Percentiles rank a stretch among this genome's conserved stretches.
These are phyloP conservation scores for Chymomyza procnemis DNA, from an alignment of 2,888 invertebrate genomes.

Conservation along the genomic window DNA sequence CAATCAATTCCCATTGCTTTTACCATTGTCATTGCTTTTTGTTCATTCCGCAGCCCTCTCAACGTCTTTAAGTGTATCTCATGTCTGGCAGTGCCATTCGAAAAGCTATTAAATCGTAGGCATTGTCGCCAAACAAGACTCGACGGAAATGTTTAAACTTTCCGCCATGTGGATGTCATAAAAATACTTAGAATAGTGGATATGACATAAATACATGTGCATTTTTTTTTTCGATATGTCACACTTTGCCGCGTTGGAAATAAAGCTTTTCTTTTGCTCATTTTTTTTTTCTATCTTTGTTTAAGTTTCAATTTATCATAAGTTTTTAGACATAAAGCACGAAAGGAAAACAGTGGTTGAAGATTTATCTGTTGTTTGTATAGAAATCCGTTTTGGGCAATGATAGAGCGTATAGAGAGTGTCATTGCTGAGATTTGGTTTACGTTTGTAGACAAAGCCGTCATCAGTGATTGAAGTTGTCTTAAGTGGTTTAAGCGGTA, in stretches of 20 bases:
- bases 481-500: too few species aligned
- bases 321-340: background rate
- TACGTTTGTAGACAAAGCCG: background rate
- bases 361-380: background rate
- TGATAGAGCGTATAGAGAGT: too few species aligned
- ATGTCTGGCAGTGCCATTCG: background rate
- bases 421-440: background rate
- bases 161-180: background rate
- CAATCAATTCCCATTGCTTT: conserved; percentile 69
- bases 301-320: background rate
- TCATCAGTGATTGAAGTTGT: too few species aligned
- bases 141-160: background rate
- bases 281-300: background rate
- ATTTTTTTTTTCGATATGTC: background rate
- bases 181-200: background rate
- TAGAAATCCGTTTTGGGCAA: too few species aligned
- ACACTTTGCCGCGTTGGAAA: background rate
- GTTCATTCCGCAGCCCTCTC: background rate
- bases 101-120: background rate
- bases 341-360: background rate
- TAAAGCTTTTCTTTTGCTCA: background rate
- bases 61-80: background rate
- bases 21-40: conserved; percentile 27
- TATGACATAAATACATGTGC: background rate
- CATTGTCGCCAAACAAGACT: background rate